A percentile compares a stretch with the other conserved stretches of the same genome.
phyloP scores from a whole-genome alignment of 2,797 vertebrate species.

The Morus bassanus region DNA sequence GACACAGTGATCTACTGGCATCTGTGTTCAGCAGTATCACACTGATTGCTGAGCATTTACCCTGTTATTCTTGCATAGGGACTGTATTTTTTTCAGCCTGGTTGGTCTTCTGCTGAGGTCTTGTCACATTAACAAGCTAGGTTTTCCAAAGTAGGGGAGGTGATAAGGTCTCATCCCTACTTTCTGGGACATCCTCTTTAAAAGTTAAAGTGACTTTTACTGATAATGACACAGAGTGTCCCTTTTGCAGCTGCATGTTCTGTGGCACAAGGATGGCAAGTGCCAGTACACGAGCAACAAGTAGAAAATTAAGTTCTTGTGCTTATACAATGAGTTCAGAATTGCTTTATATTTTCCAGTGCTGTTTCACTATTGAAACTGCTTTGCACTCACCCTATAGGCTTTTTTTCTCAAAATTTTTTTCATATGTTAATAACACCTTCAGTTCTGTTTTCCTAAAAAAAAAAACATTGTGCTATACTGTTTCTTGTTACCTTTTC shows the following conservation, averaged over 20 bases:
- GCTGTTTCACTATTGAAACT: not conserved
- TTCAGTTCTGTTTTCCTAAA: not conserved
- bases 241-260: not conserved
- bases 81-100: not conserved
- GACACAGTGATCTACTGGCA: not conserved
- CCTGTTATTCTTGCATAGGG: not conserved
- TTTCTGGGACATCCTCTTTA: slow-evolving; percentile 60
- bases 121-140: not conserved
- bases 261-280: not conserved
- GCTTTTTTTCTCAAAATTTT: not conserved
- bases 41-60: not conserved
- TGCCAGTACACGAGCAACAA: not conserved
- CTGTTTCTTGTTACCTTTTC: not conserved
- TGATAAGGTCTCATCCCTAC: not conserved
- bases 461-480: not conserved
- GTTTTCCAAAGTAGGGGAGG: not conserved
- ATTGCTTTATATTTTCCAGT: not conserved
- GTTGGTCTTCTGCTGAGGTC: not conserved
- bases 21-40: not conserved
- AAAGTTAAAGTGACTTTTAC: not conserved
- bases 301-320: not conserved
- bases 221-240: not conserved
- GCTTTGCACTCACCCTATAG: not conserved
- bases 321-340: not conserved
- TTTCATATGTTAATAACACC: not conserved